Conservation (phyloP, 2,113 vertebrate species). For the Alligator mississippiensis region DNA sequence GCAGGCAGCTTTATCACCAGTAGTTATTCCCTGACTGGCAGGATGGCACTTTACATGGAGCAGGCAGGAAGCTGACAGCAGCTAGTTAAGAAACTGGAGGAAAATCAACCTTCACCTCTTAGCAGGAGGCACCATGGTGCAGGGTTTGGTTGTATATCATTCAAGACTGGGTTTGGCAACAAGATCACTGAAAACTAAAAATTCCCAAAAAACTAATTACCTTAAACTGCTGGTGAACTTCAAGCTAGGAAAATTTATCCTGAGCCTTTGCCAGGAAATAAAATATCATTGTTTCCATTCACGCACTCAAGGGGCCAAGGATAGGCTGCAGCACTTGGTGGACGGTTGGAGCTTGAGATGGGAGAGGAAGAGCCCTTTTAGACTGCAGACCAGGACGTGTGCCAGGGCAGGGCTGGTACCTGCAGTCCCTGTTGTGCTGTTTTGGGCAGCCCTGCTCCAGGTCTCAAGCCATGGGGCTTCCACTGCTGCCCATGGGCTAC, state of each 20-base stretch:
- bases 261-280: background rate
- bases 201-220: no score
- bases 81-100: background rate
- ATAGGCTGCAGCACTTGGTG: background rate
- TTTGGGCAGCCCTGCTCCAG: background rate
- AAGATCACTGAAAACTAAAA: no score
- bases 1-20: background rate
- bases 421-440: background rate
- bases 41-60: fast-evolving
- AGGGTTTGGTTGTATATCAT: no score
- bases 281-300: background rate
- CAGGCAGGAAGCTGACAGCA: background rate
- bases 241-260: no score
- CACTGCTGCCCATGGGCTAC: background rate
- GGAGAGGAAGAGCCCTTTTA: background rate
- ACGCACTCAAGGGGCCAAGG: no score
- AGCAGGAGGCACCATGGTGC: background rate
- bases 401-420: background rate
- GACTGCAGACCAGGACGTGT: background rate
- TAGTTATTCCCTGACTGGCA: background rate
- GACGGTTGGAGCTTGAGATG: background rate
- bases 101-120: fast-evolving
- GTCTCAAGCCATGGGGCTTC: background rate
- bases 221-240: no score
- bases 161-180: background rate